Conservation (phyloP, 2,113 vertebrate genomes). For the Chaetura pelagica region DNA sequence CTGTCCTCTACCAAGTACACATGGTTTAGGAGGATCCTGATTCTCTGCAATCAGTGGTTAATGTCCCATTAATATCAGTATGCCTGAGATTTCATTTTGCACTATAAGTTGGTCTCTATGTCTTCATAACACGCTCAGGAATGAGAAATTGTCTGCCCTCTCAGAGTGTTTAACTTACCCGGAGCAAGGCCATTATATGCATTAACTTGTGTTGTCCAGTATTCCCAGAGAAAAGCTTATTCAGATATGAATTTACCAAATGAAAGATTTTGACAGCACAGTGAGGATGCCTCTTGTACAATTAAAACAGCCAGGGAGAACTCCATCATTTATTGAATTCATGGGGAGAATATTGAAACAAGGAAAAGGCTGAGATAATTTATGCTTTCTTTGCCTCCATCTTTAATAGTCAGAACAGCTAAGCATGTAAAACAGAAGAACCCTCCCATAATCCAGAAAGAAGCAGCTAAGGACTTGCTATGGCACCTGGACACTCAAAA, state of each 20-base stretch:
- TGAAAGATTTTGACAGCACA: neutral
- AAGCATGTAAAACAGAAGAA: no score
- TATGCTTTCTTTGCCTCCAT: no score
- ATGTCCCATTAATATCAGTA: neutral
- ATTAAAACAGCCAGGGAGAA: no score
- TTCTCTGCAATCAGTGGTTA: neutral
- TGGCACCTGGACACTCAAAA: no score
- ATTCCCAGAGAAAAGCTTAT: neutral
- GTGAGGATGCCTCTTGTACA: accelerated
- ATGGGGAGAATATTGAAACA: no score
- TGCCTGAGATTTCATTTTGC: neutral
- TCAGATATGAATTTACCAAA: neutral
- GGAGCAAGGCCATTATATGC: neutral
- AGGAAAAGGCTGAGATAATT: no score
- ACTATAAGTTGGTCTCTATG: neutral
- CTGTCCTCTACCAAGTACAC: neutral
- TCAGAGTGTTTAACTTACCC: neutral
- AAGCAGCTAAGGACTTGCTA: no score
- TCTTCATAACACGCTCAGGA: neutral
- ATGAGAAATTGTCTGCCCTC: neutral
- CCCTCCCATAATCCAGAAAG: no score
- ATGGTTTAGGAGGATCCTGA: neutral
- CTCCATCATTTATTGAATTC: no score
- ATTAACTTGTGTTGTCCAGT: neutral
- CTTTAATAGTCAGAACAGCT: no score